These are phyloP conservation scores for Scaptomyza reducta DNA, from an alignment of 2,888 invertebrate genomes.

Conservation along the genomic window DNA sequence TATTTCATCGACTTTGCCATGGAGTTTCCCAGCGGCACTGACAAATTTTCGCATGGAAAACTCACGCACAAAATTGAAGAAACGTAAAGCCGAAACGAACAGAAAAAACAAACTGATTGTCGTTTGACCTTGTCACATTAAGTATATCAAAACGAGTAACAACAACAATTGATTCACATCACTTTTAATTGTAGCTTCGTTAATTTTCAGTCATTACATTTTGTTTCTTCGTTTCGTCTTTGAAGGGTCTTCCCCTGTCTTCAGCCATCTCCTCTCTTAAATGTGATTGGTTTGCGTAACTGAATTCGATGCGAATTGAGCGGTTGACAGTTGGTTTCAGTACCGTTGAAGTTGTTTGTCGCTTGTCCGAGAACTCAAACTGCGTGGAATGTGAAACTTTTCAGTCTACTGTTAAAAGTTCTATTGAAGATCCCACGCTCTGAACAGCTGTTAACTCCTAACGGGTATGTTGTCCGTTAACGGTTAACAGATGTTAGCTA, in stretches of 20 bases:
- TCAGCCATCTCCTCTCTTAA: no score
- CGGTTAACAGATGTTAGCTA: not conserved
- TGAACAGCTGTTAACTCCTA: not conserved
- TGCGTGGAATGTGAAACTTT: not conserved
- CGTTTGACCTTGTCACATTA: slow-evolving; percentile 61
- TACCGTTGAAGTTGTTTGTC: slow-evolving; percentile 2
- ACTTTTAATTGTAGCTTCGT: slow-evolving; percentile 37
- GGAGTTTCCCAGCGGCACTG: slow-evolving; percentile 25
- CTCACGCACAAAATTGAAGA: slow-evolving; percentile 29
- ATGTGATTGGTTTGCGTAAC: slow-evolving; percentile 35
- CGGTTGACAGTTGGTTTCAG: slow-evolving; percentile 20
- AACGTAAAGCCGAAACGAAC: slow-evolving; percentile 8
- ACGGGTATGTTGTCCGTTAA: not conserved
- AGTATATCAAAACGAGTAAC: slow-evolving; percentile 13
- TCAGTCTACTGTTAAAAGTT: not conserved
- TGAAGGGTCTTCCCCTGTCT: slow-evolving; percentile 13
- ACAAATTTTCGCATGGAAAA: slow-evolving; percentile 66
- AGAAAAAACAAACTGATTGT: slow-evolving; percentile 28
- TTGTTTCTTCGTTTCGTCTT: slow-evolving; percentile 42
- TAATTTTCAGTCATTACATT: slow-evolving; percentile 62
- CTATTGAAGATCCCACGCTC: slow-evolving; percentile 6
- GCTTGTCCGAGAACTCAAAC: not conserved
- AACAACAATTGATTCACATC: slow-evolving; percentile 25
- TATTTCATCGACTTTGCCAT: not conserved
- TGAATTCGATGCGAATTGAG: slow-evolving; percentile 25